Percentiles rank a stretch among this genome's conserved stretches.
Evolutionary conservation across 2,113 vertebrate genomes (phyloP).

Genomic region (Platichthys stellatus): DNA sequence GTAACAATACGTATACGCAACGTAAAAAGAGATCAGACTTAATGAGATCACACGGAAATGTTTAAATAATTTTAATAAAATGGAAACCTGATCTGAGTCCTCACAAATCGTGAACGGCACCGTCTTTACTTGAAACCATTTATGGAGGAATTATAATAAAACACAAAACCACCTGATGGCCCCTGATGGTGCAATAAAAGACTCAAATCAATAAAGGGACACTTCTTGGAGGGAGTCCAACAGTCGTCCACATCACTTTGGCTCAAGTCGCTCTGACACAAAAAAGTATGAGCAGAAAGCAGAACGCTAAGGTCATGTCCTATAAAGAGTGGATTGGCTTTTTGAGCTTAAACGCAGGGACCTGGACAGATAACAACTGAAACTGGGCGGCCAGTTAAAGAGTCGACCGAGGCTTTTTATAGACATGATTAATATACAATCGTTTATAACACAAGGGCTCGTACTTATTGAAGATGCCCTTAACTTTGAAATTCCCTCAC

Average conservation of each 20-base stretch:
- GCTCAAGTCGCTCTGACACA: conserved; percentile 52
- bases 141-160: conserved; percentile 57
- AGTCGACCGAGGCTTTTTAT: conserved; percentile 19
- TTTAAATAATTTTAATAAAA: no score
- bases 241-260: conserved; percentile 41
- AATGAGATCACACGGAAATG: no score
- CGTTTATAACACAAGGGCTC: conserved; percentile 42
- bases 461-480: conserved; percentile 26
- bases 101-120: background rate
- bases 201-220: conserved; percentile 66
- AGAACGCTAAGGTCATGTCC: conserved; percentile 60
- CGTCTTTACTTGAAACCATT: conserved; percentile 34
- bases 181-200: conserved; percentile 69
- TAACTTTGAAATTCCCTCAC: background rate
- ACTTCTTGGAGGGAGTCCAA: conserved; percentile 66
- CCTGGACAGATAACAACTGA: conserved; percentile 19
- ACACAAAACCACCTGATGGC: conserved; percentile 38
- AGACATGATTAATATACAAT: conserved; percentile 41
- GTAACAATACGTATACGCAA: no score
- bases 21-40: no score
- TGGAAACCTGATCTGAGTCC: no score
- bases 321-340: conserved; percentile 46
- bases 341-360: conserved; percentile 14
- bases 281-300: conserved; percentile 47
- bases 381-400: conserved; percentile 10